A percentile compares a stretch with the other conserved stretches of the same genome.
These are phyloP conservation scores for Oscarella lobularis DNA, from an alignment of 37 sponge, comb jelly and placozoan species.

Conservation along the genomic window DNA sequence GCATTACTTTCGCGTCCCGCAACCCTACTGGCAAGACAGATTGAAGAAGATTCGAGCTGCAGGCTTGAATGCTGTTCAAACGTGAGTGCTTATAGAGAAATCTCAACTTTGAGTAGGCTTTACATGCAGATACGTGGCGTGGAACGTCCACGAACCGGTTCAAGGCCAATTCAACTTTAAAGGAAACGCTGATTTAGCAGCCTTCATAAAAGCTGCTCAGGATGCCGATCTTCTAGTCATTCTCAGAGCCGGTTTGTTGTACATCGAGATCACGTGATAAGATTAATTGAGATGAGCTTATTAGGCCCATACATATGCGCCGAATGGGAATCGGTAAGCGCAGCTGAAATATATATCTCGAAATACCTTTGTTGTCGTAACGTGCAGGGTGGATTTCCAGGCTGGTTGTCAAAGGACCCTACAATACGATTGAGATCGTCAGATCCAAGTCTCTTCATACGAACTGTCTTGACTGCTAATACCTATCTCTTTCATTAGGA, in stretches of 20 bases:
- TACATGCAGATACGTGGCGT: conserved; percentile 43
- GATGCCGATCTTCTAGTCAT: conserved; percentile 69
- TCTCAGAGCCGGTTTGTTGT: conserved; percentile 49
- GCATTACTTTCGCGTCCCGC: conserved; percentile 82
- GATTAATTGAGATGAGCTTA: too few relatives aligned
- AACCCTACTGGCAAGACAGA: conserved; percentile 69
- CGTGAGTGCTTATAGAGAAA: too few relatives aligned
- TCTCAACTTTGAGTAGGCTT: too few relatives aligned
- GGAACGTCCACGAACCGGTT: conserved; percentile 85
- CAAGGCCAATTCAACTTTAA: conserved; percentile 57
- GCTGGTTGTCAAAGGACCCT: conserved; percentile 52
- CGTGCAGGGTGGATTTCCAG: conserved; percentile 68
- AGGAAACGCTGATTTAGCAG: conserved; percentile 48
- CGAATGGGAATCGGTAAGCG: conserved; percentile 98
- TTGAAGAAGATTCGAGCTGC: conserved; percentile 56
- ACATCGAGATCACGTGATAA: too few relatives aligned
- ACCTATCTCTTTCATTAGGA: not conserved
- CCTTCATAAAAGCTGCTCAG: conserved; percentile 67
- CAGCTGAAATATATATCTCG: too few relatives aligned
- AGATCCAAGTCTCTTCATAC: conserved; percentile 24
- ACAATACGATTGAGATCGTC: conserved; percentile 31
- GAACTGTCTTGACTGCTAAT: too few relatives aligned
- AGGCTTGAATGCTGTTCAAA: conserved; percentile 85
- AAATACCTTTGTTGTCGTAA: too few relatives aligned
- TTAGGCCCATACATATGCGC: conserved; percentile 90